Percentiles rank a stretch among this genome's conserved stretches.
phyloP scores from a whole-genome alignment of 2,113 vertebrate species.

The Illadopsis cleaveri region DNA sequence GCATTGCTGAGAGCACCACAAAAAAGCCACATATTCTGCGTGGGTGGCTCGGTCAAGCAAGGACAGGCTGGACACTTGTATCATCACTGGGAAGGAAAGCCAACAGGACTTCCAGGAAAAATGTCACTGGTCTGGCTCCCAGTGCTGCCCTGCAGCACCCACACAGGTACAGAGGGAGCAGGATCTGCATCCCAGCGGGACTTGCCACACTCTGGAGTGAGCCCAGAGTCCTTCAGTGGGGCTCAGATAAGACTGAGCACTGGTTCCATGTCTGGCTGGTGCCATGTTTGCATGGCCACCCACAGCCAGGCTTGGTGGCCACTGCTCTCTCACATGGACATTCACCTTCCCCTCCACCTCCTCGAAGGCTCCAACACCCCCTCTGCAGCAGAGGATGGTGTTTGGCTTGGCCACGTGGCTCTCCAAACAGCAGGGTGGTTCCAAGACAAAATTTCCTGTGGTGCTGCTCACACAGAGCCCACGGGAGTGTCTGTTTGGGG shows the following conservation, averaged over 20 bases:
- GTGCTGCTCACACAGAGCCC: background rate
- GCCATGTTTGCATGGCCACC: too few relatives aligned
- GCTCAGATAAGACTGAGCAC: background rate
- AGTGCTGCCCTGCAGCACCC: background rate
- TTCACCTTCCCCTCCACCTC: background rate
- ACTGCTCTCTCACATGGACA: rapidly evolving
- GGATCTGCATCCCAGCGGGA: background rate
- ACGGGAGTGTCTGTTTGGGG: background rate
- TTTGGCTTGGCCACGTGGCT: background rate
- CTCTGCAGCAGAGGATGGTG: rapidly evolving
- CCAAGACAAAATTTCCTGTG: background rate
- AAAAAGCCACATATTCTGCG: background rate
- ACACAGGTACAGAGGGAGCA: background rate
- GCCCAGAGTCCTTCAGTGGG: background rate
- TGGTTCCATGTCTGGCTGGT: too few relatives aligned
- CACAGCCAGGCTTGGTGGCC: background rate
- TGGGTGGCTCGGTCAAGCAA: background rate
- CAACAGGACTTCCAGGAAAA: background rate
- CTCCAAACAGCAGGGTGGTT: background rate
- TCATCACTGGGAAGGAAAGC: background rate
- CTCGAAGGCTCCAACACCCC: rapidly evolving
- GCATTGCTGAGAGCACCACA: background rate
- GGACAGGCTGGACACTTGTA: background rate
- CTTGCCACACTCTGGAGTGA: background rate
- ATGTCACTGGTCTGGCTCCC: background rate